phyloP scores from a whole-genome alignment of 2,888 invertebrate genomes.

The Spilosoma lubricipeda region DNA sequence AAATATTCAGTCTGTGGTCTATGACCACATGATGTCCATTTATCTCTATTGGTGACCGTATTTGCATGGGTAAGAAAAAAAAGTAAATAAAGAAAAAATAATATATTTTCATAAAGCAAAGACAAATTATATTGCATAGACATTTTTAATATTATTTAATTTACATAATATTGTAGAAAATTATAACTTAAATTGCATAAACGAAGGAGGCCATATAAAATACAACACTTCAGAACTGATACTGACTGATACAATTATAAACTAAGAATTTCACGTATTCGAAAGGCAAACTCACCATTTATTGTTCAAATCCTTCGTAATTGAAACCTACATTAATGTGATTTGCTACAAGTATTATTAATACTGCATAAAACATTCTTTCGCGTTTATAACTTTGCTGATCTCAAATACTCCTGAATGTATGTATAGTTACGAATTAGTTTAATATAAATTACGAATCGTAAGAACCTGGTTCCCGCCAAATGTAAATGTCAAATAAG shows the following conservation, averaged over 20 bases:
- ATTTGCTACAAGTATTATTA: background rate
- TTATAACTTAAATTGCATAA: slow-evolving; percentile 47
- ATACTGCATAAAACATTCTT: background rate
- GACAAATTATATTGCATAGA: slow-evolving; percentile 45
- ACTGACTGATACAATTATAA: slow-evolving; percentile 22
- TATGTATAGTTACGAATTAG: background rate
- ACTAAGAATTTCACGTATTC: background rate
- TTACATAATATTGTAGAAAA: slow-evolving; percentile 55
- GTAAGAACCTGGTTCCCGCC: slow-evolving; percentile 3
- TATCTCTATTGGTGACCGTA: too few species aligned
- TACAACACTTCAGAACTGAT: slow-evolving; percentile 60
- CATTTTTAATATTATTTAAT: slow-evolving; percentile 58
- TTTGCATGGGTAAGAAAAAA: background rate
- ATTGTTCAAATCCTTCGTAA: background rate
- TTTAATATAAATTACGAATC: too few species aligned
- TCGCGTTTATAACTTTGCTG: background rate
- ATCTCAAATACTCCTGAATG: background rate
- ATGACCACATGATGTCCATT: too few species aligned
- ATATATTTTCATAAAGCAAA: slow-evolving; percentile 30
- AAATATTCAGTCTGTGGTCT: too few species aligned
- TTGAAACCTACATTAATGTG: background rate
- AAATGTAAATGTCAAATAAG: slow-evolving; percentile 3
- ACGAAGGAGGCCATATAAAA: slow-evolving; percentile 45
- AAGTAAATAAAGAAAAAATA: slow-evolving; percentile 15
- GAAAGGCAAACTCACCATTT: background rate